Evolutionary conservation across 2,888 invertebrate species (phyloP).

Genomic region (Hermodice carunculata): DNA sequence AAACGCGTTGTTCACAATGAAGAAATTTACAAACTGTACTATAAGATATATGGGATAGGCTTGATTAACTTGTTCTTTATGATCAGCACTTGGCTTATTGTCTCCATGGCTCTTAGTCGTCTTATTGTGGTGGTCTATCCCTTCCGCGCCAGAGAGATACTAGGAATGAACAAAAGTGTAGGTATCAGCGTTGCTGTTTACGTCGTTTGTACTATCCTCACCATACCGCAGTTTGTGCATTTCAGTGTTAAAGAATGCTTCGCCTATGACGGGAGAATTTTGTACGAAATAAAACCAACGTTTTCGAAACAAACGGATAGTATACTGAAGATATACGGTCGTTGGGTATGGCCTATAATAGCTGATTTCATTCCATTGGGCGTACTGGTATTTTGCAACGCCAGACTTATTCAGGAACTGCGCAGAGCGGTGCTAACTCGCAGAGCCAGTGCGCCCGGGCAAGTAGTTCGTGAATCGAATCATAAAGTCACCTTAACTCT

Average conservation of each 20-base stretch:
- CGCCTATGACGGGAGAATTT: neutral
- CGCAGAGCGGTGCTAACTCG: slow-evolving; percentile 53
- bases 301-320: neutral
- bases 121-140: slow-evolving; percentile 83
- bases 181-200: slow-evolving; percentile 77
- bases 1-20: slow-evolving; percentile 74
- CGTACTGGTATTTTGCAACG: slow-evolving; percentile 59
- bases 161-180: slow-evolving; percentile 74
- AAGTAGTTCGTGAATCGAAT: slow-evolving; percentile 45
- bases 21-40: slow-evolving; percentile 50
- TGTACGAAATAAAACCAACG: slow-evolving; percentile 1
- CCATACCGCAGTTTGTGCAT: slow-evolving; percentile 73
- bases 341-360: slow-evolving; percentile 55
- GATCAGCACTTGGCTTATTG: slow-evolving; percentile 81
- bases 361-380: slow-evolving; percentile 60
- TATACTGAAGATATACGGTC: slow-evolving; percentile 17
- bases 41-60: slow-evolving; percentile 54
- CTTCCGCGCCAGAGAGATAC: slow-evolving; percentile 72
- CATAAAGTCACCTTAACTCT: slow-evolving; percentile 60
- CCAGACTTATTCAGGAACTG: slow-evolving; percentile 57
- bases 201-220: slow-evolving; percentile 77
- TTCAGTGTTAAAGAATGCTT: neutral
- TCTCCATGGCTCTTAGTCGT: slow-evolving; percentile 80
- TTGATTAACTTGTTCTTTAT: slow-evolving; percentile 71
- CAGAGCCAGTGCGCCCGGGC: slow-evolving; percentile 47